Evolutionary conservation across 1,140 invertebrate species (phyloP).

Genomic region (Microplitis mediator): DNA sequence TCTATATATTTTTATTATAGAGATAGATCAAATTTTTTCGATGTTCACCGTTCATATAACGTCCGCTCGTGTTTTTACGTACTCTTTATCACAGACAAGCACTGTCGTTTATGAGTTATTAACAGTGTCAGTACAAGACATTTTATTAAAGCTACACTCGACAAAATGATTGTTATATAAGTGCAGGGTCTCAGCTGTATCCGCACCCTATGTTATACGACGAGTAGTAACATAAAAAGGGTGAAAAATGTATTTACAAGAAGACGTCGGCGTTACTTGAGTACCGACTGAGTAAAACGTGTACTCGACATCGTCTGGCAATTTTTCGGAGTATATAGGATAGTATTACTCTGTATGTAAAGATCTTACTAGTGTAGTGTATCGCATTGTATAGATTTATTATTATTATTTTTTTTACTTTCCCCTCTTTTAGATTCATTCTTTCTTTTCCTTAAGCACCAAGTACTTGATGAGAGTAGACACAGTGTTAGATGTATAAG

Average conservation of each 20-base stretch:
- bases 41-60: too few relatives aligned
- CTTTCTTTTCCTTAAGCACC: neutral
- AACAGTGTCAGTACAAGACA: neutral
- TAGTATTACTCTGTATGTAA: neutral
- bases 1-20: too few relatives aligned
- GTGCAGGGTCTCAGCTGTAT: neutral
- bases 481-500: slow-evolving; percentile 7
- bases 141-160: neutral
- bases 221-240: neutral
- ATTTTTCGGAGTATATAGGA: neutral
- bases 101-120: neutral
- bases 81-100: too few relatives aligned
- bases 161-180: neutral
- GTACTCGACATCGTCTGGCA: slow-evolving; percentile 17
- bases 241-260: slow-evolving; percentile 7
- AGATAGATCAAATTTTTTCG: too few relatives aligned
- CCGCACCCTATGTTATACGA: neutral
- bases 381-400: neutral
- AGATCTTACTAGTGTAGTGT: neutral
- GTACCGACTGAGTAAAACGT: slow-evolving; percentile 14
- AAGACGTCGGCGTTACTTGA: slow-evolving; percentile 16
- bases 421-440: neutral
- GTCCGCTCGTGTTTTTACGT: too few relatives aligned
- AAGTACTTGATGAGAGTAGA: neutral
- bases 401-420: neutral